Conservation (phyloP, 2,113 vertebrate species). For the Oncorhynchus nerka region DNA sequence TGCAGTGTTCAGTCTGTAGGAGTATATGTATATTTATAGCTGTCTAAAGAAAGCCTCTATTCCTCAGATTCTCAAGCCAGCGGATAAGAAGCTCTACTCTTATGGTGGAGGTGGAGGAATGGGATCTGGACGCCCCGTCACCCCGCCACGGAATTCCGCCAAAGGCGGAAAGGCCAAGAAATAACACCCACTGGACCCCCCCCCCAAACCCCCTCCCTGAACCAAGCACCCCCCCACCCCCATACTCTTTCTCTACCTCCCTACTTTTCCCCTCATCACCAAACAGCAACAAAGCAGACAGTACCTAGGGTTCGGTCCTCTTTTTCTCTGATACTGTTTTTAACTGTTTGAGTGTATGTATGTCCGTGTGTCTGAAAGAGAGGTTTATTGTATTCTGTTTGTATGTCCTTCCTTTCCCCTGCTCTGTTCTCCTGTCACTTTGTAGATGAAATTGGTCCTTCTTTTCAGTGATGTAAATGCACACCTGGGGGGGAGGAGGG, state of each 20-base stretch:
- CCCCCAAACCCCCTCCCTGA: not conserved
- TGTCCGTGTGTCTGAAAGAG: conserved; percentile 23
- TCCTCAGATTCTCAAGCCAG: conserved; percentile 90
- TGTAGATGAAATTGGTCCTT: conserved; percentile 33
- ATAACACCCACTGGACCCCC: conserved; percentile 72
- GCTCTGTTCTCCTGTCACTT: conserved; percentile 41
- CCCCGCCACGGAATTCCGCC: conserved; percentile 92
- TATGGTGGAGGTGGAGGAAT: conserved; percentile 85
- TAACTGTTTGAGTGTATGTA: conserved; percentile 45
- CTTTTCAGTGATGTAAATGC: conserved; percentile 37
- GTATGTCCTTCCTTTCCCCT: conserved; percentile 27
- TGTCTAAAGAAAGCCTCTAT: conserved; percentile 12
- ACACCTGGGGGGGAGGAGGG: conserved; percentile 25
- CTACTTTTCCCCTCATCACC: conserved; percentile 54
- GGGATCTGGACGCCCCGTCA: conserved; percentile 87
- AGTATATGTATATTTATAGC: not conserved
- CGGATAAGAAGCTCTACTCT: conserved; percentile 95
- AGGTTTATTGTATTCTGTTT: conserved; percentile 45
- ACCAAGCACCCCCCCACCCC: not conserved
- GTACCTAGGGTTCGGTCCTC: conserved; percentile 64
- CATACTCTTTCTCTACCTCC: conserved; percentile 63
- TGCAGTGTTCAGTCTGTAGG: not conserved
- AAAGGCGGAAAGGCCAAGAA: conserved; percentile 89
- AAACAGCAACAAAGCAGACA: conserved; percentile 66
- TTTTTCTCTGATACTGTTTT: conserved; percentile 50